Evolutionary conservation across 2,113 vertebrate species (phyloP).

Genomic region (Ovis canadensis): DNA sequence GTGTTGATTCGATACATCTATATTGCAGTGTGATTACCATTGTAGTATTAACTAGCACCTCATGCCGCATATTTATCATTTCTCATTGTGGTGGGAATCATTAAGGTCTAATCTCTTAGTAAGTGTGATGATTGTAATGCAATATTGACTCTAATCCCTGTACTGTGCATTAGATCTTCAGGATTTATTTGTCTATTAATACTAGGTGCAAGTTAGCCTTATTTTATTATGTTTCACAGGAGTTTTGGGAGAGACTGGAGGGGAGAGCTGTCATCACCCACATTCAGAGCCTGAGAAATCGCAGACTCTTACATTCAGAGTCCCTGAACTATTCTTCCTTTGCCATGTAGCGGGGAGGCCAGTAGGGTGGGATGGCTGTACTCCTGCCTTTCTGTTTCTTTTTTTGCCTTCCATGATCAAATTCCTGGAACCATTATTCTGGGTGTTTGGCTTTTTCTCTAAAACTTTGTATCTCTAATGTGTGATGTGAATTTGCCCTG

Average conservation of each 20-base stretch:
- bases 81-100: neutral
- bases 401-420: neutral
- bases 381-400: neutral
- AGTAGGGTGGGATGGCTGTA: neutral
- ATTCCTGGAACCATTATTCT: neutral
- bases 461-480: neutral
- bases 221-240: neutral
- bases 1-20: neutral
- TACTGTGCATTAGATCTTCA: neutral
- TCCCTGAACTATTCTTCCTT: neutral
- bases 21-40: neutral
- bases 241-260: neutral
- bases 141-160: neutral
- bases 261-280: neutral
- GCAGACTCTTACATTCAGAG: neutral
- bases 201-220: neutral
- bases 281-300: neutral
- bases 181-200: neutral
- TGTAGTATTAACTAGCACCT: neutral
- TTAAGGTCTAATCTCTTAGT: neutral
- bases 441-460: neutral
- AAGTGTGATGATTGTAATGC: neutral
- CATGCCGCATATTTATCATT: neutral
- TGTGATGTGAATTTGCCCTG: neutral
- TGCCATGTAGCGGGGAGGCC: accelerated